Evolutionary conservation across 2,797 vertebrate species (phyloP).

Genomic region (Thalassophryne amazonica): DNA sequence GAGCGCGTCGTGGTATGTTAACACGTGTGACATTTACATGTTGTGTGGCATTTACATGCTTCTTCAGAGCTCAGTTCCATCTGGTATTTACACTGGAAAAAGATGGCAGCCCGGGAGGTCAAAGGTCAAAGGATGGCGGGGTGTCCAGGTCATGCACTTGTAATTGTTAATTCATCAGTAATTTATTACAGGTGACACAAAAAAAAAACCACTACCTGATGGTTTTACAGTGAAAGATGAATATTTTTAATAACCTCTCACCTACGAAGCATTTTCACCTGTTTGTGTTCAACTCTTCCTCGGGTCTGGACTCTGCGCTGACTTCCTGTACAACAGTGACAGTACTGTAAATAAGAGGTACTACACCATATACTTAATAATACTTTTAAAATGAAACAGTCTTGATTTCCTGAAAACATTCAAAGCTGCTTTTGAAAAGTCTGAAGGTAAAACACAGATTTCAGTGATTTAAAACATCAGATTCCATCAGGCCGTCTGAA

Average conservation of each 20-base stretch:
- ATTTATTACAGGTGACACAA: slow-evolving; percentile 57
- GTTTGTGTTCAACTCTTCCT: slow-evolving; percentile 33
- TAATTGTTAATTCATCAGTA: slow-evolving; percentile 41
- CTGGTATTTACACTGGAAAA: slow-evolving; percentile 72
- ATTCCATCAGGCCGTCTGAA: too few relatives aligned
- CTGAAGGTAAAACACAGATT: too few relatives aligned
- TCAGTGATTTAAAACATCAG: too few relatives aligned
- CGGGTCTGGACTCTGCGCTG: slow-evolving; percentile 18
- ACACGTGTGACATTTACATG: slow-evolving; percentile 59
- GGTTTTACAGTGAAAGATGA: slow-evolving; percentile 47
- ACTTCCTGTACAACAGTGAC: slow-evolving; percentile 22
- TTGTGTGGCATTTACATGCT: slow-evolving; percentile 60
- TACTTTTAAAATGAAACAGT: slow-evolving; percentile 45
- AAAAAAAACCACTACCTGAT: slow-evolving; percentile 57
- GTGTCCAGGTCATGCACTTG: slow-evolving; percentile 73
- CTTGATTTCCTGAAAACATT: slow-evolving; percentile 32
- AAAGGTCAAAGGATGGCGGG: slow-evolving; percentile 24
- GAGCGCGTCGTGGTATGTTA: slow-evolving; percentile 12
- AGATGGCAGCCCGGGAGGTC: slow-evolving; percentile 56
- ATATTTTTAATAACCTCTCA: slow-evolving; percentile 43
- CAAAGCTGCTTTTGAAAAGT: slow-evolving; percentile 8
- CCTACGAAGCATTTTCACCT: slow-evolving; percentile 39
- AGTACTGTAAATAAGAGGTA: slow-evolving; percentile 26
- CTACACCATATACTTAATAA: slow-evolving; percentile 25
- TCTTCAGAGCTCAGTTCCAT: slow-evolving; percentile 26